Percentiles rank a stretch among this genome's conserved stretches.
phyloP scores from a whole-genome alignment of 2,113 vertebrate genomes.

The Varanus komodoensis region DNA sequence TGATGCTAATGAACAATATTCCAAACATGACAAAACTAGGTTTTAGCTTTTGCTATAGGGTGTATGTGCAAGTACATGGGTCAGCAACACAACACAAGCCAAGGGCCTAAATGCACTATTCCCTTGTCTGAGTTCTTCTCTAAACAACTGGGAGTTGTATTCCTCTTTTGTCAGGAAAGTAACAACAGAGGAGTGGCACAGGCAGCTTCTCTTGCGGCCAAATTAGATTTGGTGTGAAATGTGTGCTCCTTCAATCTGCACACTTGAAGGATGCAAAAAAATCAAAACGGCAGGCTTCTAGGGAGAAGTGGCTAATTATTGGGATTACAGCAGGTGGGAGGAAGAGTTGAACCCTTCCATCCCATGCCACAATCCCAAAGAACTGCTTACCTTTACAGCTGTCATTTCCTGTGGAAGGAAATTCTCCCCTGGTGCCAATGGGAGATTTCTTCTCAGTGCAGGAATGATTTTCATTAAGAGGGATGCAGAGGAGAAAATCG shows the following conservation, averaged over 20 bases:
- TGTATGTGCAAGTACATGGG: too few species aligned
- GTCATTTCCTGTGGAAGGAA: neutral
- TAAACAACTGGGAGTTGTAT: neutral
- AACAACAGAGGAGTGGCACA: neutral
- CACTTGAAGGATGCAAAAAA: neutral
- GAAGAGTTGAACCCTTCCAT: neutral
- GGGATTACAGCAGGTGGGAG: neutral
- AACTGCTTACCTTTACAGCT: neutral
- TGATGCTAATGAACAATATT: too few species aligned
- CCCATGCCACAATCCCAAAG: neutral
- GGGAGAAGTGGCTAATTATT: neutral
- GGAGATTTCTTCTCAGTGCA: neutral
- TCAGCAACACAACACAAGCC: too few species aligned
- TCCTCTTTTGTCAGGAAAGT: neutral
- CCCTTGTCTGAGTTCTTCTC: too few species aligned
- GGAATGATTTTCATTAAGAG: neutral
- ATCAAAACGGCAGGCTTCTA: neutral
- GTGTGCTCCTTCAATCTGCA: neutral
- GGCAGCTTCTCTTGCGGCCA: too few species aligned
- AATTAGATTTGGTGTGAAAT: too few species aligned
- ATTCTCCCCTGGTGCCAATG: neutral
- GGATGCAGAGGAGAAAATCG: neutral
- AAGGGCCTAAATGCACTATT: neutral
- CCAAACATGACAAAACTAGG: neutral
- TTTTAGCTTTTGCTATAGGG: neutral